Evolutionary conservation across 2,797 vertebrate species (phyloP).

Genomic region (Tragopan temminckii): DNA sequence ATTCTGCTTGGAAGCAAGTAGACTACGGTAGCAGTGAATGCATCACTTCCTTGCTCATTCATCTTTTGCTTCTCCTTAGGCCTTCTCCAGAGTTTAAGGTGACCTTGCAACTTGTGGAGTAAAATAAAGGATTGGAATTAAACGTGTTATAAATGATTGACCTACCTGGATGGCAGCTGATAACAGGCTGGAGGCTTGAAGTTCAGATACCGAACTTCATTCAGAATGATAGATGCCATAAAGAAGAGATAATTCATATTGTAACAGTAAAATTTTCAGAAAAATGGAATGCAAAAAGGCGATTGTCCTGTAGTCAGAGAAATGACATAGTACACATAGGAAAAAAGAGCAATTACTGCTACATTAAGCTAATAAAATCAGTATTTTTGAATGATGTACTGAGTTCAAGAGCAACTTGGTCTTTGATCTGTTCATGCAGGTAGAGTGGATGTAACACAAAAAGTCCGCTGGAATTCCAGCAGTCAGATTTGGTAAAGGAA

Average conservation of each 20-base stretch:
- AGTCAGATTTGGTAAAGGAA: background rate
- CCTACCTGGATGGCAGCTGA: conserved; percentile 46
- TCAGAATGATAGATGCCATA: background rate
- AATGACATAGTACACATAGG: background rate
- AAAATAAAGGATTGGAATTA: conserved; percentile 43
- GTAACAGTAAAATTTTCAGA: background rate
- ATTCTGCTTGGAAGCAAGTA: background rate
- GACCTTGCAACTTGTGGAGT: conserved; percentile 59
- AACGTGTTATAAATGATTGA: conserved; percentile 43
- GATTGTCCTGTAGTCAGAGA: background rate
- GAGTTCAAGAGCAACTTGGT: background rate
- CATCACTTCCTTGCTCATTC: background rate
- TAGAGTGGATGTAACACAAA: background rate
- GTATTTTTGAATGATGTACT: background rate
- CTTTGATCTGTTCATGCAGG: background rate
- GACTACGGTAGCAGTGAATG: fast-evolving
- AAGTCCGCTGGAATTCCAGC: background rate
- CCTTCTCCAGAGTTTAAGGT: conserved; percentile 15
- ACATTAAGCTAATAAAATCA: background rate
- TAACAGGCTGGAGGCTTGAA: conserved; percentile 28
- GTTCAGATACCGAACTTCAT: conserved; percentile 47
- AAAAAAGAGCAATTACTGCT: conserved; percentile 19
- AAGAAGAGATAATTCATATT: conserved; percentile 11
- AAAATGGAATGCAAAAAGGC: background rate
- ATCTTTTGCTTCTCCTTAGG: background rate